Conservation (phyloP, 2,888 invertebrate genomes). For the Oithona nana region DNA sequence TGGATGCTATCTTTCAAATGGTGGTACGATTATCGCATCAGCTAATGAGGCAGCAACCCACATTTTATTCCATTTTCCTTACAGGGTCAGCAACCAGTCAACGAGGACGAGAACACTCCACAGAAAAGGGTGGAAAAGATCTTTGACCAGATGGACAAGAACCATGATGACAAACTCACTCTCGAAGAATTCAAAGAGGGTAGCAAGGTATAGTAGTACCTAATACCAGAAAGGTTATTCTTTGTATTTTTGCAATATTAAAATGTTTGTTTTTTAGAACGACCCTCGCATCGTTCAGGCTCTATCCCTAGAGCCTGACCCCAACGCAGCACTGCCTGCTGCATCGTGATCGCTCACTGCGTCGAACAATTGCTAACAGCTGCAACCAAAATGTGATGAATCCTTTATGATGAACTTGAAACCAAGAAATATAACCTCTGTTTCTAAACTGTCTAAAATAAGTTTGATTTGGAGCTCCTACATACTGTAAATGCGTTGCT, state of each 20-base stretch:
- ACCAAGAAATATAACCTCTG: too few species aligned
- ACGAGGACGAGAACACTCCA: slow-evolving; percentile 64
- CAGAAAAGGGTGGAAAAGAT: slow-evolving; percentile 95
- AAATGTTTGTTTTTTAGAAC: slow-evolving; percentile 4
- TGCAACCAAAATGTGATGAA: not conserved
- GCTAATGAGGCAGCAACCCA: not conserved
- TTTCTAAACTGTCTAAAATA: too few species aligned
- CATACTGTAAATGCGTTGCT: too few species aligned
- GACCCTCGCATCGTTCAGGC: slow-evolving; percentile 97
- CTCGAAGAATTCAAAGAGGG: slow-evolving; percentile 92
- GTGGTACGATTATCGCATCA: slow-evolving; percentile 51
- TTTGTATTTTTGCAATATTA: not conserved
- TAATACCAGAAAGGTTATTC: not conserved
- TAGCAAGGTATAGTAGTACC: slow-evolving; percentile 49
- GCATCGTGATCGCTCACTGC: not conserved
- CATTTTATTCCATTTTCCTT: too few species aligned
- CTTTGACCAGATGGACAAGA: slow-evolving; percentile 97
- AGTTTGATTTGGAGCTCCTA: too few species aligned
- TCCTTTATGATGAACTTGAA: not conserved
- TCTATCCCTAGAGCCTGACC: slow-evolving; percentile 39
- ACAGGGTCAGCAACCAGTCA: slow-evolving; percentile 61
- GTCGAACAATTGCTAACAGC: not conserved
- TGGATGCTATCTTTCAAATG: slow-evolving; percentile 93
- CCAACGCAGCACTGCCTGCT: not conserved
- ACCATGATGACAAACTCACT: slow-evolving; percentile 87